phyloP scores from a whole-genome alignment of 1,140 invertebrate species.

The Drosophila truncata region DNA sequence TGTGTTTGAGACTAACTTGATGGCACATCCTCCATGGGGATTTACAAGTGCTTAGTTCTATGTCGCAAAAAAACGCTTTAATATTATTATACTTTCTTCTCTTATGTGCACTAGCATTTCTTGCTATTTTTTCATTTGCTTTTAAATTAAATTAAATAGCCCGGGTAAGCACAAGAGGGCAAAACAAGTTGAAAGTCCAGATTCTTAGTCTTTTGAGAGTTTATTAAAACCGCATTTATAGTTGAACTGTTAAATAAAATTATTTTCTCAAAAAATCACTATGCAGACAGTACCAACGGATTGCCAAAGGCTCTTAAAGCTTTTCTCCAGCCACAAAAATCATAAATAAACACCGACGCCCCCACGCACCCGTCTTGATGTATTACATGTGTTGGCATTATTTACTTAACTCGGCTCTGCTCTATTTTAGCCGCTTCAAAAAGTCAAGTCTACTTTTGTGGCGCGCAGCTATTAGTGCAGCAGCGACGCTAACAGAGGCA shows the following conservation, averaged over 20 bases:
- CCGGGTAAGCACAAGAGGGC: slow-evolving; percentile 4
- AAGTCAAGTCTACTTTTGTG: slow-evolving; percentile 78
- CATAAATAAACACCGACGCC: slow-evolving; percentile 57
- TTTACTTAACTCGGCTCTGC: slow-evolving; percentile 80
- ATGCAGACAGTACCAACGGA: not conserved
- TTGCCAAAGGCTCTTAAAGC: slow-evolving; percentile 6
- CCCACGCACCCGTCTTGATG: slow-evolving; percentile 52
- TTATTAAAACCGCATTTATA: too few species aligned
- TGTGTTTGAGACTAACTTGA: slow-evolving; percentile 82
- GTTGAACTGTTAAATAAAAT: not conserved
- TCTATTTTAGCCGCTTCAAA: slow-evolving; percentile 80
- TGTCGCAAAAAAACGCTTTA: slow-evolving; percentile 83
- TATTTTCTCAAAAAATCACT: not conserved
- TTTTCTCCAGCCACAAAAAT: slow-evolving; percentile 31
- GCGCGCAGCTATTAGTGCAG: slow-evolving; percentile 75
- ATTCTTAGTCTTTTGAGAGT: slow-evolving; percentile 32
- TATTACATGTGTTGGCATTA: slow-evolving; percentile 83
- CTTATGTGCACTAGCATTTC: slow-evolving; percentile 65
- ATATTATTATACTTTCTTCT: slow-evolving; percentile 84
- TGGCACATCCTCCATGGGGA: slow-evolving; percentile 83
- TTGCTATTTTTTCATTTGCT: slow-evolving; percentile 54
- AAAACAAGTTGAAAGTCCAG: slow-evolving; percentile 57
- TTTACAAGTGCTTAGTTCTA: slow-evolving; percentile 84
- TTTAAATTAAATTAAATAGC: slow-evolving; percentile 78
- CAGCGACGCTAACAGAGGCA: slow-evolving; percentile 37